Base-by-base conservation (phyloP, 2,797 vertebrate genomes). In the Rhincodon typus region DNA sequence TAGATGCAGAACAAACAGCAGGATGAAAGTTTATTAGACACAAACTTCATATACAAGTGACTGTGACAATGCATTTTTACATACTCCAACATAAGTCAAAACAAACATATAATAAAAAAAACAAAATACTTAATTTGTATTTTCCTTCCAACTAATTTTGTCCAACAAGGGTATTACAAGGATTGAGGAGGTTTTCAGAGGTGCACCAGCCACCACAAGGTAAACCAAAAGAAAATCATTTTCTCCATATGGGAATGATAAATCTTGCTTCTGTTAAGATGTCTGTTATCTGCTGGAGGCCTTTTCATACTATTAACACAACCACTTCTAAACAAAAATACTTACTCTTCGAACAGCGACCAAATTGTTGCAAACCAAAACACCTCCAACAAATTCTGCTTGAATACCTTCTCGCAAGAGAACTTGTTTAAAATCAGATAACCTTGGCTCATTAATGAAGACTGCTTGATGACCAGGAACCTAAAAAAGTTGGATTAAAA, bases 401-500 rank as follows among this genome's bases (percentile, higher is more conserved):
- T 99, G 99, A 96, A 99, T 99, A 74, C 99, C 99, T 96, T 99
- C 99, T 95, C 98, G 97, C 96, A 99, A 97, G 88, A 99, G 98
- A 96, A 99, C 99, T 97, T 99, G 99, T 97, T 99, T 99, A 97
- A 99, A 99, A 98, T 99, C 99, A 21, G 99, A 99, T 21, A 99
- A 97, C 62, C 99, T 98, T 19, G 99, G 99, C 97, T 99, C 99
- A 95, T 99, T 99, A 98, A 99, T 99, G 97, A 99, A 99, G 96
- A 99, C 99, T 4, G 99, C 99, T 97, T 99, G 98, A 97, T 99
- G 99, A 96, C 99, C 99, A 50, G 98, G 98, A 97, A 98, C 98
- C 99, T 99, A 97, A 66, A 96, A 94, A 67, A 67, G 70, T 17
- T 0, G 34, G 79, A 57, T 57, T 53, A 96, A 94, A 93, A 69